Percentiles rank a stretch among this genome's conserved stretches.
Evolutionary conservation across 1,140 invertebrate genomes (phyloP).

Genomic region (Drosophila simulans): DNA sequence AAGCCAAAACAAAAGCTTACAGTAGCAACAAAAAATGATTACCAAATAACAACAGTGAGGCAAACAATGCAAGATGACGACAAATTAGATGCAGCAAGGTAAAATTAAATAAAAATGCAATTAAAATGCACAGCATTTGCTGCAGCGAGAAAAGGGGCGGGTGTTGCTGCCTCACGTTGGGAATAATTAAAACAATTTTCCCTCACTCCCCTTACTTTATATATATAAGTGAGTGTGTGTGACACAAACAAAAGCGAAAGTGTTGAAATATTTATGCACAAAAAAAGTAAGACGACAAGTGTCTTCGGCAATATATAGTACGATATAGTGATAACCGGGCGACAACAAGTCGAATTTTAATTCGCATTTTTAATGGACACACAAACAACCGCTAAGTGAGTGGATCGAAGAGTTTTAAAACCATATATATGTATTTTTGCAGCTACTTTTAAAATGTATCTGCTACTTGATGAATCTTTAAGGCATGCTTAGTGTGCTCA

Average conservation of each 20-base stretch:
- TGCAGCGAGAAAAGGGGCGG: neutral
- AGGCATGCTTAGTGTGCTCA: too few species aligned
- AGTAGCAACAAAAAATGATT: conserved; percentile 51
- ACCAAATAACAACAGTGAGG: conserved; percentile 64
- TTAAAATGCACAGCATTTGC: conserved; percentile 73
- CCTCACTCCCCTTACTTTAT: neutral
- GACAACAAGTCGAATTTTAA: conserved; percentile 60
- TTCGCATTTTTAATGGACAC: conserved; percentile 46
- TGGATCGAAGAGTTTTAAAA: conserved; percentile 9
- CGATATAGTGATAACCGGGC: conserved; percentile 29
- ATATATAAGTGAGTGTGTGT: conserved; percentile 17
- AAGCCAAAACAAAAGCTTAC: conserved; percentile 41
- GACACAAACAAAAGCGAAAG: conserved; percentile 80
- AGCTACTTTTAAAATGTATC: neutral
- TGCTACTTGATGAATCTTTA: too few species aligned
- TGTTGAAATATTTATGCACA: conserved; percentile 83
- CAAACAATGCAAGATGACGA: conserved; percentile 53
- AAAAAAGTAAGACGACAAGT: conserved; percentile 59
- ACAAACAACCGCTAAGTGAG: conserved; percentile 10
- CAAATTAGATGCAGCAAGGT: conserved; percentile 77
- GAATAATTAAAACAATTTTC: conserved; percentile 79
- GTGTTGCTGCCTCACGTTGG: conserved; percentile 49
- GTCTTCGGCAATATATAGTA: conserved; percentile 46
- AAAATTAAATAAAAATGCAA: conserved; percentile 81
- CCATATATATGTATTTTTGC: neutral